Evolutionary conservation across 2,113 vertebrate genomes (phyloP).

Genomic region (Chunga burmeisteri): DNA sequence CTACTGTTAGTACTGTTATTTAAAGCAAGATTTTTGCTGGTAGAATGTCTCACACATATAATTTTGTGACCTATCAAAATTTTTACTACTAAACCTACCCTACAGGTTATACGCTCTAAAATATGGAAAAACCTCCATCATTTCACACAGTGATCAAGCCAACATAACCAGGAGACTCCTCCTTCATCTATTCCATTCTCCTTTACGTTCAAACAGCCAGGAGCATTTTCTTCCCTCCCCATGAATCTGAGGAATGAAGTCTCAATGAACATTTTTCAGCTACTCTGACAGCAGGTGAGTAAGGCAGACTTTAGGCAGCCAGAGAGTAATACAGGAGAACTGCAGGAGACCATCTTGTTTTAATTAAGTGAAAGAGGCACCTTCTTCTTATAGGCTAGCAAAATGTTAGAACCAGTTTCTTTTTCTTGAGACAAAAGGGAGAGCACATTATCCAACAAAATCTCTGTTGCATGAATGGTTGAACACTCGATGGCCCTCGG

Average conservation of each 20-base stretch:
- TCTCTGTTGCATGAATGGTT: background rate
- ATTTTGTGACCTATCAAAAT: background rate
- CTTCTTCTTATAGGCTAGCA: background rate
- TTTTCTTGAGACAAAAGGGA: background rate
- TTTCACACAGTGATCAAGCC: background rate
- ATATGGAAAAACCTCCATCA: background rate
- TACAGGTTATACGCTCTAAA: background rate
- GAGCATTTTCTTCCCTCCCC: background rate
- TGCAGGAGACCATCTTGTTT: fast-evolving
- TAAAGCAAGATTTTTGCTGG: background rate
- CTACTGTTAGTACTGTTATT: background rate
- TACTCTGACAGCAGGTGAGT: background rate
- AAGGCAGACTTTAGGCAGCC: background rate
- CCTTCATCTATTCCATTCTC: background rate
- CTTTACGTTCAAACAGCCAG: background rate
- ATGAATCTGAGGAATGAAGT: background rate
- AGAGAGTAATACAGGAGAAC: background rate
- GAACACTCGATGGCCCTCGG: background rate
- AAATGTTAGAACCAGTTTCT: background rate
- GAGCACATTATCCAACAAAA: background rate
- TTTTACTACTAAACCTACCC: background rate
- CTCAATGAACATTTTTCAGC: background rate
- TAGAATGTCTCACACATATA: background rate
- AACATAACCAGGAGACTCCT: background rate
- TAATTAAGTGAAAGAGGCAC: background rate